Evolutionary conservation across 2,888 invertebrate genomes (phyloP).

Genomic region (Caenorhabditis parvicauda): DNA sequence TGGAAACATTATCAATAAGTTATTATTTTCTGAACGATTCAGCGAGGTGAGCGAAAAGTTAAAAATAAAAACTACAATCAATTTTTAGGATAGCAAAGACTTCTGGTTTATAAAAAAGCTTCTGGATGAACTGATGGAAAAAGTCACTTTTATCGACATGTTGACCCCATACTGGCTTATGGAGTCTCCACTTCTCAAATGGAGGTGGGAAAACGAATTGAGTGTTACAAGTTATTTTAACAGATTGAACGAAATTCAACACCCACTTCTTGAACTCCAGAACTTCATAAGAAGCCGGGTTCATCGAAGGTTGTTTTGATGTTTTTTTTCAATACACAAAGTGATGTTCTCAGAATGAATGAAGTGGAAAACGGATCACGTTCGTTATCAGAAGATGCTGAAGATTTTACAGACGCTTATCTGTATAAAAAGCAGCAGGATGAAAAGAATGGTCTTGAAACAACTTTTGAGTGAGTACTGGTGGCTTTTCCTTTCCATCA

Average conservation of each 20-base stretch:
- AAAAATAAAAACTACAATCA: conserved; percentile 6
- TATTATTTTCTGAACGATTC: conserved; percentile 19
- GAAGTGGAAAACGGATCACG: conserved; percentile 11
- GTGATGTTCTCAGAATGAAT: neutral
- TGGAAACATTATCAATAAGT: conserved; percentile 26
- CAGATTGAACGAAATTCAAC: neutral
- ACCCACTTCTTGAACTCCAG: no score
- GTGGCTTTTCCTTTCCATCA: neutral
- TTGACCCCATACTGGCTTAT: conserved; percentile 8
- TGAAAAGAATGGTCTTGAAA: conserved; percentile 12
- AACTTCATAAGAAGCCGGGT: no score
- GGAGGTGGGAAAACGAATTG: conserved; percentile 12
- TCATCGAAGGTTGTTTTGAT: no score
- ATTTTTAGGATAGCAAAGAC: neutral
- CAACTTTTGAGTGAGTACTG: neutral
- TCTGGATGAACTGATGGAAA: conserved; percentile 1
- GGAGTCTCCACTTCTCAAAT: conserved; percentile 12
- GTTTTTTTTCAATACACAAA: neutral
- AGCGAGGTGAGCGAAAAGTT: conserved; percentile 1
- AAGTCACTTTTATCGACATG: conserved; percentile 12
- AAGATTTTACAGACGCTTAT: conserved; percentile 22
- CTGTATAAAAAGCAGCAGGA: conserved; percentile 12
- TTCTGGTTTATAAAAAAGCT: conserved; percentile 6
- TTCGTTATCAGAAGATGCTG: conserved; percentile 5
- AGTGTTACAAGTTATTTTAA: neutral